Evolutionary conservation across 1,140 invertebrate species (phyloP), one percentile per base, ranked within the genome.

Genomic region (Eurosta solidaginis): DNA sequence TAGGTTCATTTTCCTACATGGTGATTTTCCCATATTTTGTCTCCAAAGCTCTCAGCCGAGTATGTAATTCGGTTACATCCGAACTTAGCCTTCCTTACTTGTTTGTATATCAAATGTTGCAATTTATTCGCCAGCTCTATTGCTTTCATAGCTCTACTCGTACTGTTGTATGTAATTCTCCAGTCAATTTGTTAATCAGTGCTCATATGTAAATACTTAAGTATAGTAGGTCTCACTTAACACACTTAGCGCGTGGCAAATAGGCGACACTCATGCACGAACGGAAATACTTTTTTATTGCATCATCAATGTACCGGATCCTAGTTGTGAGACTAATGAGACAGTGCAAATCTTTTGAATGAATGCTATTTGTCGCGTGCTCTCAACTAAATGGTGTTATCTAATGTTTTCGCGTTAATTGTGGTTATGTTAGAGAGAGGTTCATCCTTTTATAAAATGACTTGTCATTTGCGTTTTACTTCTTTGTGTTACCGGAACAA

Each of bases 201-300:
- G 29, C 33, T n/a, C n/a, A 20, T 33, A 17, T 33, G 10, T 33
- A 33, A 4, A 33, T 33, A 14, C n/a, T 42, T 17, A 1, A 33
- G 4, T 33, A 5, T 68, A 40, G 59, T 68, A 22, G 59, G 33
- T 17, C n/a, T 17, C 59, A 68, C 59, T 68, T 68, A 68, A 68
- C 59, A n/a, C n/a, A 40, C 59, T 68, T 68, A 27, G 59, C 59
- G 59, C 59, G 59, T 68, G 59, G 59, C 59, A 68, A 68, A 68
- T 68, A 68, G 59, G n/a, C 59, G 59, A 42, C 59, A 68, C 59
- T 68, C 59, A 68, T 68, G 59, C 59, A 68, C 59, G 59, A 68
- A 68, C 59, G 59, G 59, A 68, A 68, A 20, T 20, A n/a, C 33
- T n/a, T 68, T 42, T 40, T 68, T 36, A 68, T 68, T 68, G n/a